Conservation (phyloP, 2,797 vertebrate genomes). For the Squalus acanthias region DNA sequence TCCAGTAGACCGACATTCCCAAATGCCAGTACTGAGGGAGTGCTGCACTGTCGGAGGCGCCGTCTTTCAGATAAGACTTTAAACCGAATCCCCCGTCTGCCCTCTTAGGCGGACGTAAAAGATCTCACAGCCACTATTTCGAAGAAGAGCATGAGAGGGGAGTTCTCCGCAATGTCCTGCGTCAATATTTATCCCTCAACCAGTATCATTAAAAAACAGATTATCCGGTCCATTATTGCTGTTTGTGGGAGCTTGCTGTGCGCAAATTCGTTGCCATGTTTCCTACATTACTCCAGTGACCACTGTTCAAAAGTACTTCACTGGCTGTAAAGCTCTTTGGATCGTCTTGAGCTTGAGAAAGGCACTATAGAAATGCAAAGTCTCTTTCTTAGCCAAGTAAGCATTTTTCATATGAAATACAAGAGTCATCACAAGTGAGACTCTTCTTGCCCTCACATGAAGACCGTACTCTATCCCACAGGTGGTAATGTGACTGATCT, state of each 20-base stretch:
- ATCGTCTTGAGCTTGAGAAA: not conserved
- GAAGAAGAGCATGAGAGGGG: not conserved
- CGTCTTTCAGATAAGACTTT: not conserved
- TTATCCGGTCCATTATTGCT: not conserved
- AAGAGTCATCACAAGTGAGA: too few species aligned
- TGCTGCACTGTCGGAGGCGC: not conserved
- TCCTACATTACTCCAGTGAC: not conserved
- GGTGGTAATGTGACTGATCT: too few species aligned
- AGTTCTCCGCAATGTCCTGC: not conserved
- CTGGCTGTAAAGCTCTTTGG: not conserved
- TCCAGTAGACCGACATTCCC: not conserved
- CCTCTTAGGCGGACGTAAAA: not conserved
- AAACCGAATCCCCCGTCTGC: not conserved
- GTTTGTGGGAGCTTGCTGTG: not conserved
- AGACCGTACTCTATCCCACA: too few species aligned
- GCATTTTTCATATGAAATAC: not conserved
- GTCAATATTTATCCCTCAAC: not conserved
- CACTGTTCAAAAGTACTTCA: not conserved
- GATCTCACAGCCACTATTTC: not conserved
- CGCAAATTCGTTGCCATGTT: not conserved
- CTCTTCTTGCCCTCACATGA: too few species aligned
- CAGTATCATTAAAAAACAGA: not conserved
- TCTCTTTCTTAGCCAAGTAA: not conserved
- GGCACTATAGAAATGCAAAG: not conserved
- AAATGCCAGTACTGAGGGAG: not conserved